phyloP scores from a whole-genome alignment of 2,113 vertebrate species.

The Prolemur simus region DNA sequence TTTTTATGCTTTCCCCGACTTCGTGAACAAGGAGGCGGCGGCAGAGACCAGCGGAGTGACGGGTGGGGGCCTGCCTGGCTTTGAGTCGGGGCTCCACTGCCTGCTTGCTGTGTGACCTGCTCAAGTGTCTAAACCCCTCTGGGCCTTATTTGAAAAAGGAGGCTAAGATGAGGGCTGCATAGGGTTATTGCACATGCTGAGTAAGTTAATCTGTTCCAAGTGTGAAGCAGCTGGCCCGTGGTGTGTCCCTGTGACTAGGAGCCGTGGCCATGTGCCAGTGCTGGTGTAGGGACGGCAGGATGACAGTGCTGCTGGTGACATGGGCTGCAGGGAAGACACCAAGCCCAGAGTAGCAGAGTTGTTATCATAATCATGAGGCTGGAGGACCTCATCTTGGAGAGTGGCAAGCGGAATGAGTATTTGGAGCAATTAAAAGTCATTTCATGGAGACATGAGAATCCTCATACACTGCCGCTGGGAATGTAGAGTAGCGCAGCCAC shows the following conservation, averaged over 20 bases:
- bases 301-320: not conserved
- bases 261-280: not conserved
- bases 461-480: not conserved
- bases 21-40: not conserved
- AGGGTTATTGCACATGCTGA: accelerated
- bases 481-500: accelerated
- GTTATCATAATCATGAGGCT: accelerated
- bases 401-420: accelerated
- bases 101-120: not conserved
- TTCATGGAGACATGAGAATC: accelerated
- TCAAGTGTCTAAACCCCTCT: not conserved
- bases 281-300: not conserved
- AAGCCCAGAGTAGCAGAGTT: not conserved
- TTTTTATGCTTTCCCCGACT: not conserved
- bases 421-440: not conserved
- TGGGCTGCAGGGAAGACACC: accelerated
- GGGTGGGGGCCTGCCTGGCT: not conserved
- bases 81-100: too few relatives aligned
- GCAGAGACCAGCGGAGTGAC: not conserved
- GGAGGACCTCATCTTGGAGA: too few relatives aligned
- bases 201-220: not conserved
- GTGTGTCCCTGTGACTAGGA: not conserved
- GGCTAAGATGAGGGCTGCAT: not conserved
- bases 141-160: not conserved
- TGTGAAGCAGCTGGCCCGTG: not conserved